Conservation (phyloP, 2,888 invertebrate species). For the Lumbricus terrestris region DNA sequence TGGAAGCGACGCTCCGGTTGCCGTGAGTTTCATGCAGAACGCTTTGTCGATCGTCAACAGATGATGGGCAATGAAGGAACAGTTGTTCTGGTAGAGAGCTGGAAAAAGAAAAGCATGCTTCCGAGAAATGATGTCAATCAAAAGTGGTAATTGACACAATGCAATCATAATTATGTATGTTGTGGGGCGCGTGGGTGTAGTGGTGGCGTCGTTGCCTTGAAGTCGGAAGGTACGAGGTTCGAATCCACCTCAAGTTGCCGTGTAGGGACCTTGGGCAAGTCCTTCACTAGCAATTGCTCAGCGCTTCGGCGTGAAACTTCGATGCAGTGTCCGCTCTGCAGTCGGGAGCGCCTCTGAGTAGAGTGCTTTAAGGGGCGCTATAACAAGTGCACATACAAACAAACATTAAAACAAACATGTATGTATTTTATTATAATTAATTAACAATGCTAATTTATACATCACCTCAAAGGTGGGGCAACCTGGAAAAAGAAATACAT, state of each 20-base stretch:
- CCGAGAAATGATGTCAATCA: neutral
- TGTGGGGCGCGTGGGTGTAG: too few species aligned
- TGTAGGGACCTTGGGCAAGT: too few species aligned
- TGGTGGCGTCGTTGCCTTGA: too few species aligned
- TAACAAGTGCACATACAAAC: too few species aligned
- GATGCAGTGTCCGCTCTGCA: too few species aligned
- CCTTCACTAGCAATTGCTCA: too few species aligned
- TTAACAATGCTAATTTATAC: neutral
- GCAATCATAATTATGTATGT: neutral
- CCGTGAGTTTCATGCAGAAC: constrained; percentile 32
- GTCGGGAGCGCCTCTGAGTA: too few species aligned
- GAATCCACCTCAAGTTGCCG: too few species aligned
- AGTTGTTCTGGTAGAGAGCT: constrained; percentile 42
- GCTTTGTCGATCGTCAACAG: constrained; percentile 36
- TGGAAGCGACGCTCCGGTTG: constrained; percentile 8
- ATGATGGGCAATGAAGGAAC: constrained; percentile 41
- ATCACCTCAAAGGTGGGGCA: neutral
- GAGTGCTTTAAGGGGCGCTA: too few species aligned
- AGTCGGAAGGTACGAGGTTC: too few species aligned
- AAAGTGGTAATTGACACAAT: neutral
- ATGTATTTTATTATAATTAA: neutral
- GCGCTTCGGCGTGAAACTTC: too few species aligned
- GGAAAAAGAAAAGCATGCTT: constrained; percentile 13
- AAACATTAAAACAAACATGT: too few species aligned
- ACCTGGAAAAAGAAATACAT: neutral